phyloP scores from a whole-genome alignment of 2,797 vertebrate genomes.

The Tauraco hartlaubi region DNA sequence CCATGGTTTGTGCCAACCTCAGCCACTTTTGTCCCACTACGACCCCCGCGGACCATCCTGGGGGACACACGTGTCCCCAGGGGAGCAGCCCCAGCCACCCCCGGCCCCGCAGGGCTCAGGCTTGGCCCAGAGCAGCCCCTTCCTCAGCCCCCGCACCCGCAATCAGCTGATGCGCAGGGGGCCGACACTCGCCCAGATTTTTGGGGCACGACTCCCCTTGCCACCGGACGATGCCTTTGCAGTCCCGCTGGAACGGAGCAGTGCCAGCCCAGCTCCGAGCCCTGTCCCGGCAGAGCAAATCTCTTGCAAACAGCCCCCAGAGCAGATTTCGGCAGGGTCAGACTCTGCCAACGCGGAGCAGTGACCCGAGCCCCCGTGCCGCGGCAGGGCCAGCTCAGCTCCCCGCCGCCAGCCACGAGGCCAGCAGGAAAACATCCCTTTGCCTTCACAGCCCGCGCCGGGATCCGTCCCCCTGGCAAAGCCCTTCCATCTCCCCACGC shows the following conservation, averaged over 20 bases:
- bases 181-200: fast-evolving
- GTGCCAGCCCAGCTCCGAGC: neutral
- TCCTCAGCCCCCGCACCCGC: fast-evolving
- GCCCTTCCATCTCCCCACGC: neutral
- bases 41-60: fast-evolving
- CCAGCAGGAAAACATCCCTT: neutral
- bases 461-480: neutral
- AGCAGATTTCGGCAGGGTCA: fast-evolving
- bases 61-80: too few species aligned
- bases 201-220: fast-evolving
- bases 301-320: neutral
- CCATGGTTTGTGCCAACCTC: neutral
- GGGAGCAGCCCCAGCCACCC: neutral
- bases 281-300: neutral
- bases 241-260: fast-evolving
- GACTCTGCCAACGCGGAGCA: neutral
- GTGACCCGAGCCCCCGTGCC: fast-evolving
- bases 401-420: neutral
- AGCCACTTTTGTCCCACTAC: fast-evolving
- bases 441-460: fast-evolving
- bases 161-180: neutral
- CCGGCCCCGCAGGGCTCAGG: fast-evolving
- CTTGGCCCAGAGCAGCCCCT: neutral
- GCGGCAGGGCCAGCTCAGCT: neutral
- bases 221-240: fast-evolving